Evolutionary conservation across 1,140 invertebrate species (phyloP), one percentile per base, ranked within the genome.

Genomic region (Drosophila melanogaster): DNA sequence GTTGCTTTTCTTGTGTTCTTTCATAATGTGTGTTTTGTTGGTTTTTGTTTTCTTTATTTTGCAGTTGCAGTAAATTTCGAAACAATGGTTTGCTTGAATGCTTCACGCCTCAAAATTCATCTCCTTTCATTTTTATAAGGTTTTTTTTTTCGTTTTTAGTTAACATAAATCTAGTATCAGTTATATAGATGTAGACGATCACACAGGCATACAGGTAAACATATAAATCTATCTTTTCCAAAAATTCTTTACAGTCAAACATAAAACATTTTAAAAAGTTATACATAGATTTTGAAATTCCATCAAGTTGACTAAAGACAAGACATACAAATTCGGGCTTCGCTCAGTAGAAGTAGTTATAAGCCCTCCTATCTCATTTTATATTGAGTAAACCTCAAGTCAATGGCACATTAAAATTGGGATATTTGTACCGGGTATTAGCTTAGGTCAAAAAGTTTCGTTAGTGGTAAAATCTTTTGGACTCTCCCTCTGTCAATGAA

Each of bases 61-160:
- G 59, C 51, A 38, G 5, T 61, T 74, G 58, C 58, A 66, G 64
- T 76, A 61, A 90, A 90, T 90, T 90, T 90, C 74, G 86, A 85
- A 90, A 81, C 75, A 90, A 85, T 90, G 81, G 81, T 79, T 90
- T 86, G 86, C 81, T 81, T 71, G 86, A 81, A 90, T 71, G 67
- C 61, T 49, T 67, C 85, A 90, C 86, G 81, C 74, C 75, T 62
- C 69, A 60, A 41, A 55, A 64, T 71, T 58, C n/a, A 40, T 47
- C 38, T 71, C 55, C 33, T 67, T 22, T 11, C 30, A 30, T 49
- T 61, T 58, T 55, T 43, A 22, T 37, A 26, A 30, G 49, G 5
- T 47, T 69, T 33, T 47, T 66, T 66, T 12, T 71, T 51, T 70
- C 47, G 43, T 73, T 64, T 58, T 85, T 67, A 40, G 55, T 71